These are phyloP conservation scores for human (Homo sapiens) DNA, from an alignment of 2,113 vertebrate genomes.

Conservation along the genomic window GRCh38 chr1:199957501-199958000, in stretches of 20 bases:
- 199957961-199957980: background rate
- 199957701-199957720: background rate
- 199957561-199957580: background rate
- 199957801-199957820: background rate
- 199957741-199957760: background rate
- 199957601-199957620: background rate
- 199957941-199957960: background rate
- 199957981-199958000: background rate
- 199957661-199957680: background rate
- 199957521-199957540: background rate
- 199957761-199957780: background rate
- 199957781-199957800: background rate
- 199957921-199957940: background rate
- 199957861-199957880: background rate
- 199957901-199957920: background rate
- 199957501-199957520: too few species aligned
- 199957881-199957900: background rate
- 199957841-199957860: background rate
- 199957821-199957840: too few species aligned
- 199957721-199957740: background rate
- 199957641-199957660: background rate
- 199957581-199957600: background rate
- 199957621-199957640: background rate
- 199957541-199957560: background rate
- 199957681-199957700: background rate